Evolutionary conservation across 2,888 invertebrate genomes (phyloP).

Genomic region (Pycnomerus fuliginosus): DNA sequence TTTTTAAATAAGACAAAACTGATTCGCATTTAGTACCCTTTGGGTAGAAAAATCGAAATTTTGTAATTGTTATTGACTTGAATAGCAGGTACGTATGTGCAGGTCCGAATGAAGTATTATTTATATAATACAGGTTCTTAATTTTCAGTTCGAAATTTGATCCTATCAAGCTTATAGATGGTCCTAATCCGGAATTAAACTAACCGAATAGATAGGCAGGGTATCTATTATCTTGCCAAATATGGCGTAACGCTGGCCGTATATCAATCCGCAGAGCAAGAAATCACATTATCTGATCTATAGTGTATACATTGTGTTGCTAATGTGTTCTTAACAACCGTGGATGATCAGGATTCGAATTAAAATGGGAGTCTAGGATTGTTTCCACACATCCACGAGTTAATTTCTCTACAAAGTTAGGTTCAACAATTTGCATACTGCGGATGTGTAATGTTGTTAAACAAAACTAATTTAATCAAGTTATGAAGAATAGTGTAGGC

Average conservation of each 20-base stretch:
- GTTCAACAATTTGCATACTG: conserved; percentile 13
- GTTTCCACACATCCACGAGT: no score
- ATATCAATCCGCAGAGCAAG: conserved; percentile 1
- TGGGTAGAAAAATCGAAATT: no score
- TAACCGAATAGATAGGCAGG: conserved; percentile 3
- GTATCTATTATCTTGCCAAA: conserved; percentile 17
- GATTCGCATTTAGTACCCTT: no score
- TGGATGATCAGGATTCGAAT: no score
- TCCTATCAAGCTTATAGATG: conserved; percentile 10
- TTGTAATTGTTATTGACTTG: no score
- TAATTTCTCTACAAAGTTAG: no score
- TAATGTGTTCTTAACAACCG: not conserved
- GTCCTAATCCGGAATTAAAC: conserved; percentile 7
- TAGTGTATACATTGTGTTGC: not conserved
- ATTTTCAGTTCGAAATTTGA: conserved; percentile 8
- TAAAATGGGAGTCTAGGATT: no score
- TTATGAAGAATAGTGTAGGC: conserved; percentile 13
- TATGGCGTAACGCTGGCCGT: conserved; percentile 4
- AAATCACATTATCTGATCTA: no score
- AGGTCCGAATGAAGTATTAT: no score
- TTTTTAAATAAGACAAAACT: no score
- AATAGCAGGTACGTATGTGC: no score
- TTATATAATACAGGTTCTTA: conserved; percentile 4
- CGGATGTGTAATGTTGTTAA: conserved; percentile 7
- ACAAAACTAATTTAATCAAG: conserved; percentile 17